Percentiles rank a stretch among this genome's conserved stretches.
These are phyloP conservation scores for Pongo abelii DNA, from an alignment of 2,113 vertebrate genomes.

Conservation along the genomic window DNA sequence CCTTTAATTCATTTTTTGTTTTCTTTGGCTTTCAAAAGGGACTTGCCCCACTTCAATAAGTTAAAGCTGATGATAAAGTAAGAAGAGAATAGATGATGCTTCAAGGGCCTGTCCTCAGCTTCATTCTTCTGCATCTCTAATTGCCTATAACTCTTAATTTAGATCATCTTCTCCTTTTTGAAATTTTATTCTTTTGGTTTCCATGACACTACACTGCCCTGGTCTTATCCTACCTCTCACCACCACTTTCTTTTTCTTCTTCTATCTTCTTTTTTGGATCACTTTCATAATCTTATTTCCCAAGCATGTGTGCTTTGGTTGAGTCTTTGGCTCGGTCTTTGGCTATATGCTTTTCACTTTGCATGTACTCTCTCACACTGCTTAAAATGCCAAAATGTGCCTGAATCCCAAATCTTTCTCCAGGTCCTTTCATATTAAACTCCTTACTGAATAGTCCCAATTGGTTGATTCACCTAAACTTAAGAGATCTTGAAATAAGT, in stretches of 20 bases:
- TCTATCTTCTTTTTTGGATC: background rate
- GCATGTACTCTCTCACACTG: background rate
- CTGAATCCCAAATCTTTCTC: background rate
- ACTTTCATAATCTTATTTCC: slow-evolving; percentile 11
- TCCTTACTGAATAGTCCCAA: background rate
- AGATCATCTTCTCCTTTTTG: slow-evolving; percentile 9
- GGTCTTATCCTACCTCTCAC: background rate
- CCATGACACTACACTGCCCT: slow-evolving; percentile 33
- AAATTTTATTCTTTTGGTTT: slow-evolving; percentile 48
- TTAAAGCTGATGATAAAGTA: background rate
- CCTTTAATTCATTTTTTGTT: slow-evolving; percentile 46
- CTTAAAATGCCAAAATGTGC: background rate
- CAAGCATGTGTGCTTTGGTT: background rate
- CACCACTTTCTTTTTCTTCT: background rate
- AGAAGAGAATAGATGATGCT: background rate
- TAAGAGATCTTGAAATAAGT: background rate
- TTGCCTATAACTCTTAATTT: background rate
- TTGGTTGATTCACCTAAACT: background rate
- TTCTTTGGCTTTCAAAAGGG: slow-evolving; percentile 19
- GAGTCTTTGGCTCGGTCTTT: background rate
- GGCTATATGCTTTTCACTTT: background rate
- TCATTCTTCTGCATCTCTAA: background rate
- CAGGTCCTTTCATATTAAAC: background rate
- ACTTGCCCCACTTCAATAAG: background rate
- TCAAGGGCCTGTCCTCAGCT: slow-evolving; percentile 23